Base-by-base conservation (phyloP, 2,888 invertebrate genomes). In the Melinaea marsaeus region DNA sequence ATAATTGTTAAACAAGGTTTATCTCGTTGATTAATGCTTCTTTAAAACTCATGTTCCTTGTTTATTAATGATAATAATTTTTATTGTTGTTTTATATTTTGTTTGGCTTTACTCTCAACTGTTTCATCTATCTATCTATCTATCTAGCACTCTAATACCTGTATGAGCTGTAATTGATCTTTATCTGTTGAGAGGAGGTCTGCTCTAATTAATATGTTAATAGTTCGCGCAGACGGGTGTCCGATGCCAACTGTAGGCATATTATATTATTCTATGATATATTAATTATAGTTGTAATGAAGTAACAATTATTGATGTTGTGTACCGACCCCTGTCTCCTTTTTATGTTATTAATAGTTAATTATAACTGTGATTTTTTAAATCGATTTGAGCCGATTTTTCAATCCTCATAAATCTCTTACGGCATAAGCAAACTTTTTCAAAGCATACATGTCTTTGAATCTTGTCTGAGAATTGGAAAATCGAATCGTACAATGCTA, bases 231-330 rank as follows among this genome's bases (percentile, higher is more conserved):
- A 32, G 51, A 51, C 2, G 51, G 11, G 51, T 6, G 32, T 51
- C 51, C 9, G 51, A 51, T 32, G 51, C 32, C 51, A 51, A 22
- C 7, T 51, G 51, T 51, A 51, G 51, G 51, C 51, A 9, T 51
- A 51, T 51, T 51, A 32, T 51, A 51, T 9, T 51, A 32, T 51
- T 6, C 22, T 51, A 51, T 51, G 2, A 51, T 51, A 32, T 51
- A 22, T 32, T 51, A 32, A 51, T 51, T 51, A 51, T 51, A 51
- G 51, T 11, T 51, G 51, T 51, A 51, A 51, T 51, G 32, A 51
- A 51, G 32, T 51, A 51, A 7, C 32, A 22, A 51, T 32, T 51
- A 51, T 51, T 32, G 51, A 51, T 51, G 51, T 51, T 51, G 51
- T 51, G 51, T 32, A 32, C 22, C 51, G 32, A 32, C 32, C 51